Evolutionary conservation across 2,888 invertebrate species (phyloP).

Genomic region (Andrena bucephala): DNA sequence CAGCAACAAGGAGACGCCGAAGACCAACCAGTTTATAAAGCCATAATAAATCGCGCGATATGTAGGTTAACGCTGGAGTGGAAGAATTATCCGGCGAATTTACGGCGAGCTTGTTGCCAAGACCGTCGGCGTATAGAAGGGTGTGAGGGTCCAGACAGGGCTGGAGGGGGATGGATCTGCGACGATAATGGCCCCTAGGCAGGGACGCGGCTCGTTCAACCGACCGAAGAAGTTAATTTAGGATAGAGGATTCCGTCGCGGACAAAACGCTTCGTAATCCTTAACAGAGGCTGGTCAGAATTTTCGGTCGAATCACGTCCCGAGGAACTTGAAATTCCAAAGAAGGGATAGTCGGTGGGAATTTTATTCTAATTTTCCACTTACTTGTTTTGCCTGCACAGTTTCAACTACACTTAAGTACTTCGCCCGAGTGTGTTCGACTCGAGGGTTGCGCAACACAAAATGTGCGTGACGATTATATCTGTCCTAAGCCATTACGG

Average conservation of each 20-base stretch:
- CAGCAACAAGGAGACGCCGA: constrained; percentile 23
- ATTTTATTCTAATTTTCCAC: constrained; percentile 22
- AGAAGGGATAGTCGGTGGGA: background rate
- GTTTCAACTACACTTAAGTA: background rate
- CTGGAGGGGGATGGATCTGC: constrained; percentile 24
- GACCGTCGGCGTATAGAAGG: constrained; percentile 67
- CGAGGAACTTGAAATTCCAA: constrained; percentile 6
- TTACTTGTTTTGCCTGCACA: background rate
- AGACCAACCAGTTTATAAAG: constrained; percentile 58
- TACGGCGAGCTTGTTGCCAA: constrained; percentile 76
- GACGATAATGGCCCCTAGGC: constrained; percentile 71
- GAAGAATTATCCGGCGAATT: constrained; percentile 77
- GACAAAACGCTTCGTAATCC: constrained; percentile 74
- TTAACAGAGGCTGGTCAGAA: constrained; percentile 62
- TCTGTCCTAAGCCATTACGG: too few relatives aligned
- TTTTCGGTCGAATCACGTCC: constrained; percentile 4
- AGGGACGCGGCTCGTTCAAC: constrained; percentile 43
- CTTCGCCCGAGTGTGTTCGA: too few relatives aligned
- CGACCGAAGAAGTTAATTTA: constrained; percentile 75
- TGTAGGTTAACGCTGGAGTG: constrained; percentile 69
- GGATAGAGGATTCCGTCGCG: constrained; percentile 74
- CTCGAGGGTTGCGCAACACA: too few relatives aligned
- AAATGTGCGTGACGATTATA: too few relatives aligned
- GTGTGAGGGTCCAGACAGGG: constrained; percentile 25
- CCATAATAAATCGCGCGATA: constrained; percentile 73